Evolutionary conservation across 2,113 vertebrate genomes (phyloP).

Genomic region (Eulemur macaco): DNA sequence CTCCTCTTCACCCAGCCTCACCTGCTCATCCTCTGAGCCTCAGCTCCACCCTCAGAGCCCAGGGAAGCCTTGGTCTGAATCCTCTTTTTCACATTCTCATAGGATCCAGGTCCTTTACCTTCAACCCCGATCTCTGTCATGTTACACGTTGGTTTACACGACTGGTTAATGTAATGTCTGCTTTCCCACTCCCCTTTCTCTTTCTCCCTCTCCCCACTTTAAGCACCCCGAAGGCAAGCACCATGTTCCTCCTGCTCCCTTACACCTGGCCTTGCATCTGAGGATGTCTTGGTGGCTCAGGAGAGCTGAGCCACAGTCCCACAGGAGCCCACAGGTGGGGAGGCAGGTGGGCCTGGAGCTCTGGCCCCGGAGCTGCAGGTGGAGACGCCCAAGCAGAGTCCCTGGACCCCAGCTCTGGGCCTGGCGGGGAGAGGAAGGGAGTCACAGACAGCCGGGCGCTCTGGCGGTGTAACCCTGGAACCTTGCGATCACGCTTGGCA

Average conservation of each 20-base stretch:
- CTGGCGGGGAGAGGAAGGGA: background rate
- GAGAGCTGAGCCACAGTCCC: too few species aligned
- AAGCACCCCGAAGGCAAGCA: background rate
- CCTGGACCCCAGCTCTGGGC: background rate
- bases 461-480: background rate
- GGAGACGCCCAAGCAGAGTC: background rate
- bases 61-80: background rate
- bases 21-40: background rate
- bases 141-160: background rate
- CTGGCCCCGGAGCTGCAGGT: background rate
- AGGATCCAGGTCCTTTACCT: too few species aligned
- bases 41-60: background rate
- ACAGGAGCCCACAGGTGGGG: background rate
- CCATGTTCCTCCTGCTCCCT: background rate
- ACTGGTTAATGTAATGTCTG: background rate
- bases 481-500: background rate
- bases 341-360: background rate
- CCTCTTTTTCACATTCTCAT: background rate
- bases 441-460: fast-evolving
- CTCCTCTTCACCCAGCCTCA: background rate
- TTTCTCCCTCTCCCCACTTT: background rate
- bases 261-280: background rate
- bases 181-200: background rate
- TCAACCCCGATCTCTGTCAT: background rate
- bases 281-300: background rate